A percentile compares a stretch with the other conserved stretches of the same genome.
These are phyloP conservation scores for Drosophila truncata DNA, from an alignment of 1,140 invertebrate genomes.

Conservation along the genomic window DNA sequence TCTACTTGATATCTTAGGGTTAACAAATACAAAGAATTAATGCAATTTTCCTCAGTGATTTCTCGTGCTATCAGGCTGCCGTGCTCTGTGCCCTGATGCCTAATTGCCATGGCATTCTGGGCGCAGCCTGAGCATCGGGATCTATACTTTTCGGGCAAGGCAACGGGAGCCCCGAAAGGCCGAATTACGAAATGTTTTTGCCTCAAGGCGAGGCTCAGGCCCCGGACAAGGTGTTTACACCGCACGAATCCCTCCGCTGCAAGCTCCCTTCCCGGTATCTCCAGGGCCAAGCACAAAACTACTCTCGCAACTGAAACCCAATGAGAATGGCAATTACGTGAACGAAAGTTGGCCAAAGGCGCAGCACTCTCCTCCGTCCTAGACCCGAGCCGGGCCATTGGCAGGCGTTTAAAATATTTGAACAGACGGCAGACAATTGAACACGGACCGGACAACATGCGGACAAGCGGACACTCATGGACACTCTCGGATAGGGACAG, in stretches of 20 bases:
- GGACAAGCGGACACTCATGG: slow-evolving; percentile 31
- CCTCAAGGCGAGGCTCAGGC: slow-evolving; percentile 30
- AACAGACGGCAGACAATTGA: slow-evolving; percentile 55
- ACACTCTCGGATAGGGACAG: slow-evolving; percentile 9
- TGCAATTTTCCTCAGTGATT: slow-evolving; percentile 7
- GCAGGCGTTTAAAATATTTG: slow-evolving; percentile 57
- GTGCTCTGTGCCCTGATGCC: slow-evolving; percentile 27
- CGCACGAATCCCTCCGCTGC: slow-evolving; percentile 20
- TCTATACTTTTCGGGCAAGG: slow-evolving; percentile 42
- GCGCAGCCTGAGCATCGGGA: slow-evolving; percentile 44
- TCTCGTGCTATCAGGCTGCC: slow-evolving; percentile 16
- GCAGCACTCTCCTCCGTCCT: slow-evolving; percentile 12
- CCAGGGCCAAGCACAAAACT: slow-evolving; percentile 23
- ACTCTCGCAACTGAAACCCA: slow-evolving; percentile 43
- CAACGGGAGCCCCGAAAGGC: slow-evolving; percentile 35
- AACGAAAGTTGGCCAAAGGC: slow-evolving; percentile 44
- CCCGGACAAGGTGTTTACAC: slow-evolving; percentile 51
- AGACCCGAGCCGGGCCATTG: slow-evolving; percentile 27
- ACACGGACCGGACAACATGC: slow-evolving; percentile 35
- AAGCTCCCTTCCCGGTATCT: neutral
- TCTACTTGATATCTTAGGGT: neutral
- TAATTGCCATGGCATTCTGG: slow-evolving; percentile 54
- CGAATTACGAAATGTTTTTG: slow-evolving; percentile 46
- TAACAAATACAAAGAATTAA: neutral
- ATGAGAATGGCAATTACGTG: slow-evolving; percentile 54